A percentile compares a stretch with the other conserved stretches of the same genome.
These are phyloP conservation scores for human (Homo sapiens) DNA, from an alignment of 2,113 vertebrate genomes.

Conservation along the genomic window DNA sequence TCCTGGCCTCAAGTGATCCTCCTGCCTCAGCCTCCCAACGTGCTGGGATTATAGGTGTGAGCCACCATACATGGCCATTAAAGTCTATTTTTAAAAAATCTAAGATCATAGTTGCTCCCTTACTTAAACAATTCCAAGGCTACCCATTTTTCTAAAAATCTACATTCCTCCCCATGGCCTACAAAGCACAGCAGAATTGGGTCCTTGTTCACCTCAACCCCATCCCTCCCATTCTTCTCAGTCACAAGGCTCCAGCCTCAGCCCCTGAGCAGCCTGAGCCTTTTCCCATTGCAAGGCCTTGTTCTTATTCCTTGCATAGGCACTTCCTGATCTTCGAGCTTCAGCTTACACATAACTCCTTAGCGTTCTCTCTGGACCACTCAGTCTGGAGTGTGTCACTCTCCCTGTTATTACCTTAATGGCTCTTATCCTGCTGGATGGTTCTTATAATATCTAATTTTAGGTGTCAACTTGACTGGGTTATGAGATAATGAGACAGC, in stretches of 20 bases:
- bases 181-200: background rate
- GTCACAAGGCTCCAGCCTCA: background rate
- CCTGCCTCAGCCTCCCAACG: too few species aligned
- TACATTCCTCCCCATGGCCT: background rate
- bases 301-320: background rate
- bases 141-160: background rate
- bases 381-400: too few species aligned
- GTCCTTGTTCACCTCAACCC: too few species aligned
- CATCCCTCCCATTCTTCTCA: background rate
- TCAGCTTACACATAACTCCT: background rate
- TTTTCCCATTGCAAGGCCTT: background rate
- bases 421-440: background rate
- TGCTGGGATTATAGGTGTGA: too few species aligned
- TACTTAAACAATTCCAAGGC: background rate
- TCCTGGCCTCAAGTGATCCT: too few species aligned
- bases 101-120: background rate
- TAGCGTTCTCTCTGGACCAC: background rate
- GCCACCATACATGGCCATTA: background rate
- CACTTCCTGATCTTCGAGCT: background rate
- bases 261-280: background rate
- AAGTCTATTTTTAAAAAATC: background rate
- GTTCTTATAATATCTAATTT: background rate
- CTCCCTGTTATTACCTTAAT: background rate
- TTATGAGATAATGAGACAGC: background rate
- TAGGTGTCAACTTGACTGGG: background rate